Evolutionary conservation across 1,140 invertebrate species (phyloP), one percentile per base, ranked within the genome.

Genomic region (Caerostris extrusa): DNA sequence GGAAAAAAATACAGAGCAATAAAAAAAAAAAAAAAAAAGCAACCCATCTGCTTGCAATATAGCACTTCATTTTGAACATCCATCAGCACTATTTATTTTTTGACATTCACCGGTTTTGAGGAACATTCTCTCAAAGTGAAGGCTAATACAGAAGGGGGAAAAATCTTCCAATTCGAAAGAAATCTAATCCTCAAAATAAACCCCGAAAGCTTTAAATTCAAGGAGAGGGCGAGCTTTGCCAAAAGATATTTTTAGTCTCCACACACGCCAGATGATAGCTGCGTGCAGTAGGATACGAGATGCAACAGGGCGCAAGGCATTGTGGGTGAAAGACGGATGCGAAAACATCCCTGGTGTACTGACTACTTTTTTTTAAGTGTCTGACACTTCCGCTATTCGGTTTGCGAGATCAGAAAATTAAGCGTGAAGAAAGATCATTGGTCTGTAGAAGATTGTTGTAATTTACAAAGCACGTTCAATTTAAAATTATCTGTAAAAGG

Each of bases 131-230:
- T 8, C 1, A 77, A 12, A 77, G 34, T 14, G 71, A 77, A 77
- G 71, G 71, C 71, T 8, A 12, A 19, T 53, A 12, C 34, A 12
- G 10, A 3, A 77, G 60, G 17, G 17, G 60, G 50, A 77, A 77
- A 77, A 19, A 50, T 50, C 71, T 12, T 77, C 34, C 71, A 50
- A 77, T 77, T 77, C 71, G 53, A 14, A 14, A 3, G 71, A 50
- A 77, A 77, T 34, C 34, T 77, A 50, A 14, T 34, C 71, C 71
- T 77, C 50, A 77, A 77, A 77, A 77, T 77, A 77, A 77, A 77
- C 71, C 71, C 61, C 71, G 8, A 77, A 77, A 77, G 71, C 71
- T 77, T 77, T 50, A 77, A 77, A 77, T 77, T 77, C 71, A 77
- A 77, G 71, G 71, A 77, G 71, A 77, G 71, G 71, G 71, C 50